Base-by-base conservation (phyloP, 2,888 invertebrate species). In the Nemapogon koenigi region DNA sequence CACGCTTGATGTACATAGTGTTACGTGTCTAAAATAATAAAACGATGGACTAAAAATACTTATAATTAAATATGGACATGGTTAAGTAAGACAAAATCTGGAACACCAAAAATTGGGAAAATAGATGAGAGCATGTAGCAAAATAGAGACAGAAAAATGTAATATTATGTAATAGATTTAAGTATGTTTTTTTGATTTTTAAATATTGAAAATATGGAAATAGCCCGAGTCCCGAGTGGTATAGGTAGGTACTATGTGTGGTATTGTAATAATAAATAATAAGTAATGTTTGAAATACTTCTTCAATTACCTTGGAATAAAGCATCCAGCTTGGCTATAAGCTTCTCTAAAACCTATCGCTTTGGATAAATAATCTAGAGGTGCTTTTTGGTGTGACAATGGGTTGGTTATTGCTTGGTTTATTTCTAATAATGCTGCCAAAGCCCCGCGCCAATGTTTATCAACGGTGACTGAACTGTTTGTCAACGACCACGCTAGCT, bases 301-400 rank as follows among this genome's bases (percentile, higher is more conserved):
- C 22, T 22, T 22, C 10, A 19, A 31, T 46, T 28, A 83, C 68
- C 88, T 78, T 0, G 88, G 85, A 0, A 87, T 87, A 56, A 85
- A 83, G 46, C 88, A 88, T 1, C 85, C 86, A 1, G 81, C 80
- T 49, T 86, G 87, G 49, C 86, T 86, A 47, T 87, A 86, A 0
- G 87, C 86, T 38, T 84, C 83, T 27, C 83, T 67, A 49, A 84
- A 87, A 1, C 83, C 87, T 0, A 67, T 58, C 0, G 87, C 86
- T 45, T 73, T 71, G 22, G 82, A 78, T 33, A 91, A 65, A 52
- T 88, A 90, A 55, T 86, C 87, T 36, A 84, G 80, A 1, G 90
- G 85, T 0, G 85, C 71, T 32, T 81, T 69, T 0, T 87, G 81
- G 2, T 85, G 84, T 35, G 81, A 68, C 38, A 88, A 50, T 0